phyloP scores from a whole-genome alignment of 2,113 vertebrate genomes.

The Merops nubicus region DNA sequence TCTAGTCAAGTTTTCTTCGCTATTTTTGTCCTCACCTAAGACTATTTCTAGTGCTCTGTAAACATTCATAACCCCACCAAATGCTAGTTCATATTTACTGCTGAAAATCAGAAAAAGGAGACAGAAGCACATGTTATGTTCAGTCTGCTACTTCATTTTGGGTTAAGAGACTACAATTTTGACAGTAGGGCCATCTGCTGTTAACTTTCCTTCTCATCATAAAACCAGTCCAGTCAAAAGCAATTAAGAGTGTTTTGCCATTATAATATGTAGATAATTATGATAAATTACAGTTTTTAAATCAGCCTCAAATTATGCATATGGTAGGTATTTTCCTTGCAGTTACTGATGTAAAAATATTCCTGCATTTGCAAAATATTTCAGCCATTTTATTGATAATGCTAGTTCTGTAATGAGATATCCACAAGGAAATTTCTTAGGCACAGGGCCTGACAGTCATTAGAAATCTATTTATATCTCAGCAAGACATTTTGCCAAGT shows the following conservation, averaged over 20 bases:
- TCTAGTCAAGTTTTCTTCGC: conserved; percentile 27
- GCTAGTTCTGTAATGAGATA: conserved; percentile 81
- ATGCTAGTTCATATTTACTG: conserved; percentile 66
- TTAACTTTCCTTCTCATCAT: conserved; percentile 76
- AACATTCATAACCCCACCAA: conserved; percentile 70
- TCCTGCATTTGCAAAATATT: conserved; percentile 71
- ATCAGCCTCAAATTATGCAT: conserved; percentile 77
- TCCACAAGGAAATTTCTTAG: conserved; percentile 78
- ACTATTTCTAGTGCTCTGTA: conserved; percentile 61
- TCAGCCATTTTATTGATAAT: conserved; percentile 81
- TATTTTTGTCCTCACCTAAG: conserved; percentile 54
- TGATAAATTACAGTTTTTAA: conserved; percentile 82
- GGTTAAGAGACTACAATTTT: conserved; percentile 70
- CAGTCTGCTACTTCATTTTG: conserved; percentile 72
- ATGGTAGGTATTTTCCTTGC: conserved; percentile 76
- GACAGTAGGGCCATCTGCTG: conserved; percentile 80
- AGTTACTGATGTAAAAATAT: conserved; percentile 72
- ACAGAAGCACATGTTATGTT: conserved; percentile 59
- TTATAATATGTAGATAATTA: conserved; percentile 83
- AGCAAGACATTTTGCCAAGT: conserved; percentile 76
- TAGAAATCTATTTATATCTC: conserved; percentile 84
- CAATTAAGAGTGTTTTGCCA: conserved; percentile 82
- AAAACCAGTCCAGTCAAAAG: conserved; percentile 80
- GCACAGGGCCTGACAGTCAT: conserved; percentile 77
- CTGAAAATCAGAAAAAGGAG: conserved; percentile 47